Evolutionary conservation across 2,888 invertebrate species (phyloP).

Genomic region (Eurytoma adleriae): DNA sequence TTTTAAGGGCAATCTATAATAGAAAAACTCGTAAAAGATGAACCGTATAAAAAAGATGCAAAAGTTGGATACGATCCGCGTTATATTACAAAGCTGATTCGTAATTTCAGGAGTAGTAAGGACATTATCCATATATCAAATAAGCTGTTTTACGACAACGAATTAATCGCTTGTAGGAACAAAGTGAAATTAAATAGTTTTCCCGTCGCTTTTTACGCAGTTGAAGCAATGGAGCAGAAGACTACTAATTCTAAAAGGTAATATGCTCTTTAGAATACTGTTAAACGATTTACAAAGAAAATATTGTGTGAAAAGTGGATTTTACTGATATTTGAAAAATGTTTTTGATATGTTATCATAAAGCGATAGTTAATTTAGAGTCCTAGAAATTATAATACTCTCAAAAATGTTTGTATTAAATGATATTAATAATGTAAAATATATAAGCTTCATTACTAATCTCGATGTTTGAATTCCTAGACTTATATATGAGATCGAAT

Average conservation of each 20-base stretch:
- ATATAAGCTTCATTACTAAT: no score
- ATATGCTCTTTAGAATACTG: background rate
- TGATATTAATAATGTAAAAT: no score
- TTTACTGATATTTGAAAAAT: no score
- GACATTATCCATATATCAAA: conserved; percentile 83
- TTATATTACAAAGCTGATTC: conserved; percentile 84
- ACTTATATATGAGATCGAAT: no score
- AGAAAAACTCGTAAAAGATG: conserved; percentile 81
- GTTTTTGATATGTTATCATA: no score
- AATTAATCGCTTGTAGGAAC: conserved; percentile 77
- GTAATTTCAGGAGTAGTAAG: conserved; percentile 86
- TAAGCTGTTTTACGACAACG: conserved; percentile 83
- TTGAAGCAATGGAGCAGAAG: conserved; percentile 78
- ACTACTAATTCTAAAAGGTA: conserved; percentile 77
- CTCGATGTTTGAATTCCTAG: no score
- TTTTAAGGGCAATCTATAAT: conserved; percentile 80
- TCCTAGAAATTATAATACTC: no score
- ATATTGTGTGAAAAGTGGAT: no score
- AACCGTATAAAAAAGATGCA: conserved; percentile 75
- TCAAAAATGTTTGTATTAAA: no score
- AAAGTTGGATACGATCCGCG: conserved; percentile 78
- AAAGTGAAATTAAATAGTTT: conserved; percentile 61
- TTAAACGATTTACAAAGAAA: no score
- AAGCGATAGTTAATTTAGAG: no score
- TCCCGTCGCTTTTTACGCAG: conserved; percentile 80